These are phyloP conservation scores for Coelogynopora nodosa DNA, from an alignment of 2,888 invertebrate genomes.

Conservation along the genomic window DNA sequence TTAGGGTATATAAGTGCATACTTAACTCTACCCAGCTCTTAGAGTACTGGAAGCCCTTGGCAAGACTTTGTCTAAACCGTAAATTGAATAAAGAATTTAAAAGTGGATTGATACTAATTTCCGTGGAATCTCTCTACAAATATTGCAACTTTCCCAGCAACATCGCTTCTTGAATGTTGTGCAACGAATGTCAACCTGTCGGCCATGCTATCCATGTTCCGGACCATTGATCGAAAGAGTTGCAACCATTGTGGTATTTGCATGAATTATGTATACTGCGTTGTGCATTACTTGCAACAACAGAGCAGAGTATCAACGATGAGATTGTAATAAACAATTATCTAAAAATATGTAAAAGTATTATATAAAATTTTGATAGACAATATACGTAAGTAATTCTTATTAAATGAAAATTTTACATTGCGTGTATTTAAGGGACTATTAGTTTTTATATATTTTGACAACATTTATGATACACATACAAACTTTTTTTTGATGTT, in stretches of 20 bases:
- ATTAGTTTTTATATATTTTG: not conserved
- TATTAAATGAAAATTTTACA: not conserved
- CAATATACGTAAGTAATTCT: not conserved
- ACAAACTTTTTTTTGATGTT: not conserved
- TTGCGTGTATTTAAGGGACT: not conserved
- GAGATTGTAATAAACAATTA: conserved; percentile 13
- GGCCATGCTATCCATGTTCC: not conserved
- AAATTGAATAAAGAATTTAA: conserved; percentile 16
- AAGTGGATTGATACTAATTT: not conserved
- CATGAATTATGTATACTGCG: not conserved
- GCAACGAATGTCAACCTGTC: not conserved
- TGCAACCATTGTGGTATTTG: not conserved
- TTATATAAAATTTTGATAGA: not conserved
- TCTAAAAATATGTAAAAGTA: conserved; percentile 13
- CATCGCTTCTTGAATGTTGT: conserved; percentile 6
- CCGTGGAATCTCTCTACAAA: not conserved
- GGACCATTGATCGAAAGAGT: not conserved
- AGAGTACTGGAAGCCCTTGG: conserved; percentile 32
- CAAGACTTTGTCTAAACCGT: conserved; percentile 19
- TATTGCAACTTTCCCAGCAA: not conserved
- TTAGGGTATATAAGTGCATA: too few species aligned
- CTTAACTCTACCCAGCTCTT: too few species aligned
- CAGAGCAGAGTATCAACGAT: conserved; percentile 17
- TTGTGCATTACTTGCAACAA: conserved; percentile 7
- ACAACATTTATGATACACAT: not conserved